These are phyloP conservation scores for Antedon mediterranea DNA, from an alignment of 53 echinoderm and acorn worm species.

Conservation along the genomic window DNA sequence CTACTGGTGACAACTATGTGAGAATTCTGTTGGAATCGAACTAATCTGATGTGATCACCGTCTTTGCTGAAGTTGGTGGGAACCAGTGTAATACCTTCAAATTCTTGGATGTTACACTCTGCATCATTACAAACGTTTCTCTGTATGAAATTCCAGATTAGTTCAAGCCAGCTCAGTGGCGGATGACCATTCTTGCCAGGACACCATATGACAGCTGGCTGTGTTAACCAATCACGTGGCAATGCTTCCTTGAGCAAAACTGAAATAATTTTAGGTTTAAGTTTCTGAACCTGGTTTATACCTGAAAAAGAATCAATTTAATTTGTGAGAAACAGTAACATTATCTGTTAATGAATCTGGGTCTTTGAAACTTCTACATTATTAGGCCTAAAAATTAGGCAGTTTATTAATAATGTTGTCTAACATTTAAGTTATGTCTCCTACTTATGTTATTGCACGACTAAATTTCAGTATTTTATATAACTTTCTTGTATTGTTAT, in stretches of 20 bases:
- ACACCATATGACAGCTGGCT: background rate
- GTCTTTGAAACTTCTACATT: too few species aligned
- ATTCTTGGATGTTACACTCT: background rate
- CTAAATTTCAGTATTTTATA: too few species aligned
- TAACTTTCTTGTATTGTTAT: too few species aligned
- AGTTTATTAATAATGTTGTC: too few species aligned
- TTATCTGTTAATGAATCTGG: too few species aligned
- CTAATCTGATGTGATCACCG: background rate
- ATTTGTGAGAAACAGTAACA: too few species aligned
- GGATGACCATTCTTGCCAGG: background rate
- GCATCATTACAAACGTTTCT: background rate
- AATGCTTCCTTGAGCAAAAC: conserved; percentile 5
- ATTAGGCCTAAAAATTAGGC: too few species aligned
- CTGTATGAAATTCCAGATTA: background rate
- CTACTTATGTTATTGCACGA: conserved; percentile 16
- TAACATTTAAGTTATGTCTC: too few species aligned
- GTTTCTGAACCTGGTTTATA: background rate
- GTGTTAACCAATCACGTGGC: background rate
- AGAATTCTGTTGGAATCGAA: background rate
- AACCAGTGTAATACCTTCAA: background rate
- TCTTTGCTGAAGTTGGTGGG: background rate
- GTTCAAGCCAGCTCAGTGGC: background rate
- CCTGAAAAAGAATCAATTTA: too few species aligned
- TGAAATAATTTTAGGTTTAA: background rate
- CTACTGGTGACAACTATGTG: background rate